phyloP scores from a whole-genome alignment of 1,140 invertebrate species.

The Daktulosphaira vitifoliae region DNA sequence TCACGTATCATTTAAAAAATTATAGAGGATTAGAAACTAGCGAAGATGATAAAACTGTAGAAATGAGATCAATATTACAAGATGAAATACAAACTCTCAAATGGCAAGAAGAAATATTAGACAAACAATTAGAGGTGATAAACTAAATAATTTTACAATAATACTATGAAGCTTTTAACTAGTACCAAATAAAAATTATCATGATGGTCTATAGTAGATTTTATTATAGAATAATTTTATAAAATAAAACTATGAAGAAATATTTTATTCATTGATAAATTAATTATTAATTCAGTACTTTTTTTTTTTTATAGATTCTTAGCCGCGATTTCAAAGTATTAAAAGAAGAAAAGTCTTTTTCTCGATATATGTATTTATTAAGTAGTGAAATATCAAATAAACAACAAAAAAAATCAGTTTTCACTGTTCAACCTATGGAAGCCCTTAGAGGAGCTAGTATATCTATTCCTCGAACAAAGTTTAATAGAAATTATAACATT shows the following conservation, averaged over 20 bases:
- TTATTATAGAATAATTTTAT: too few relatives aligned
- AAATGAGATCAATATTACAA: conserved; percentile 24
- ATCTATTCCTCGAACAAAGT: conserved; percentile 25
- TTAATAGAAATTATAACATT: conserved; percentile 11
- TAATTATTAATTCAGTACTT: too few relatives aligned
- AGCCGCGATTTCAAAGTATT: conserved; percentile 20
- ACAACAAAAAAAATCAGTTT: conserved; percentile 15
- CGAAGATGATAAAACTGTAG: conserved; percentile 25
- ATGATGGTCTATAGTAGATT: too few relatives aligned
- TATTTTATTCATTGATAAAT: too few relatives aligned
- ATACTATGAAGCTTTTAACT: too few relatives aligned
- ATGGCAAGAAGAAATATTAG: conserved; percentile 26
- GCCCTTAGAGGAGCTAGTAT: conserved; percentile 26
- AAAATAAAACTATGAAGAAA: too few relatives aligned
- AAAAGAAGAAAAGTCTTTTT: conserved; percentile 28
- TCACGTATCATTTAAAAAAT: background rate
- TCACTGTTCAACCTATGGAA: conserved; percentile 23
- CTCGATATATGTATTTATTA: conserved; percentile 30
- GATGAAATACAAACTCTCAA: conserved; percentile 30
- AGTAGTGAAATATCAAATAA: conserved; percentile 22
- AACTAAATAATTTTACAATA: background rate
- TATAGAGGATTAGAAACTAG: conserved; percentile 20
- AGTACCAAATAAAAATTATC: too few relatives aligned
- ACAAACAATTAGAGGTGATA: conserved; percentile 21
- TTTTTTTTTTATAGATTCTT: conserved; percentile 12